Evolutionary conservation across 2,888 invertebrate genomes (phyloP), one percentile per base, ranked within the genome.

Genomic region (Sarcophaga caerulescens): DNA sequence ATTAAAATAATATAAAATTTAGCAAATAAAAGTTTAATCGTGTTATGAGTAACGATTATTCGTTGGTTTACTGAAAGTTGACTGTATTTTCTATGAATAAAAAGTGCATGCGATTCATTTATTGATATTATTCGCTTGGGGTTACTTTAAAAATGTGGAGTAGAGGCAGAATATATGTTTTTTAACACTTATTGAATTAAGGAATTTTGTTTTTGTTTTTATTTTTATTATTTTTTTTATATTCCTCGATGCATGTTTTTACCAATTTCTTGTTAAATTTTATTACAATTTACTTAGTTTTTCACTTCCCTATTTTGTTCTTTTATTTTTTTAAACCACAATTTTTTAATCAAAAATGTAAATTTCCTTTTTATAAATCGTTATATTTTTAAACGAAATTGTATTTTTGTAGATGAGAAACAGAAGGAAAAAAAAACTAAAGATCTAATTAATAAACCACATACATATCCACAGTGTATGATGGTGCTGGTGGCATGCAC

Each of bases 311-410:
- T 14, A 52, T 52, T 14, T 66, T 59, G 66, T 62, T 62, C 65
- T 73, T 4, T 66, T 65, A n/a, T 65, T 73, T 73, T 81, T 65
- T 35, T 66, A n/a, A 47, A 75, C 86, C 84, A 59, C 84, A 81
- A 66, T 63, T 75, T 86, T 86, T 86, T 86, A 86, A 86, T 86
- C 86, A 86, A 86, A 86, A 84, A 86, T 86, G 86, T 84, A 86
- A 86, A 86, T 86, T 81, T 78, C 14, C 19, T 44, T 81, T n/a
- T 8, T 65, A 45, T 62, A 75, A 84, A 75, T 84, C 65, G 62
- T 62, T 78, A 73, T 85, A 59, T 74, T 76, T 17, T 47, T 35
- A 35, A 35, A 35, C 35, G 35, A 35, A 35, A 35, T 35, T 35
- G 35, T 35, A 35, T 35, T 35, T 35, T 35, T 35, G 35, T 35